phyloP scores from a whole-genome alignment of 2,888 invertebrate genomes.

The Dendrolimus houi region DNA sequence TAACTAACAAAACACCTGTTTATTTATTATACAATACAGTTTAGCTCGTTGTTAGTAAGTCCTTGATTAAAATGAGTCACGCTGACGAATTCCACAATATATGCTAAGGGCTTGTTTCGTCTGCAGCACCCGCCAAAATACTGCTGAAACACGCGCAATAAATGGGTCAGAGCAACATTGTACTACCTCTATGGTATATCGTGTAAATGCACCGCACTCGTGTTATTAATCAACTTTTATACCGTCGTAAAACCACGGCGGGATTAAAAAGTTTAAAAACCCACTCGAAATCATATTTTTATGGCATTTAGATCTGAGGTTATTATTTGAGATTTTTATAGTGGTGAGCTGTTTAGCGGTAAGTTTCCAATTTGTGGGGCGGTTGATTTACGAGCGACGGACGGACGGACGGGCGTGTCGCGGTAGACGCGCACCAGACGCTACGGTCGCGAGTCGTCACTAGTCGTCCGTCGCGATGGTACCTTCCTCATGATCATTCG shows the following conservation, averaged over 20 bases:
- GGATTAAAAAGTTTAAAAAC: slow-evolving; percentile 45
- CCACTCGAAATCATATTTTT: slow-evolving; percentile 69
- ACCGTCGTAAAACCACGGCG: slow-evolving; percentile 63
- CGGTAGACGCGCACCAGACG: slow-evolving; percentile 60
- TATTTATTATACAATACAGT: no score
- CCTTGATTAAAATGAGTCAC: slow-evolving; percentile 38
- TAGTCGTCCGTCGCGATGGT: neutral
- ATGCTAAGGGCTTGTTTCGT: slow-evolving; percentile 47
- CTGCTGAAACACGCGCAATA: slow-evolving; percentile 31
- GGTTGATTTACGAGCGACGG: slow-evolving; percentile 52
- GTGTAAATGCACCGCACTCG: slow-evolving; percentile 29
- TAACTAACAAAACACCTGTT: no score
- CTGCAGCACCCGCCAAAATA: slow-evolving; percentile 62
- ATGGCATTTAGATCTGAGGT: slow-evolving; percentile 69
- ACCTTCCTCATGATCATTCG: neutral
- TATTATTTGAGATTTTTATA: slow-evolving; percentile 62
- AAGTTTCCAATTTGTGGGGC: slow-evolving; percentile 61
- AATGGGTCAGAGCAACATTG: slow-evolving; percentile 68
- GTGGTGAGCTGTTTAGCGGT: slow-evolving; percentile 50
- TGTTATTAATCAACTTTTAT: slow-evolving; percentile 71
- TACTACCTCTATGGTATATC: slow-evolving; percentile 45
- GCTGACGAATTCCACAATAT: slow-evolving; percentile 16
- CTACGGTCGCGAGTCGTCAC: slow-evolving; percentile 1
- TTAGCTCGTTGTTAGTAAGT: neutral
- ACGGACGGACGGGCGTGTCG: slow-evolving; percentile 16